Base-by-base conservation (phyloP, 2,888 invertebrate genomes). In the Caenorhabditis virilis region DNA sequence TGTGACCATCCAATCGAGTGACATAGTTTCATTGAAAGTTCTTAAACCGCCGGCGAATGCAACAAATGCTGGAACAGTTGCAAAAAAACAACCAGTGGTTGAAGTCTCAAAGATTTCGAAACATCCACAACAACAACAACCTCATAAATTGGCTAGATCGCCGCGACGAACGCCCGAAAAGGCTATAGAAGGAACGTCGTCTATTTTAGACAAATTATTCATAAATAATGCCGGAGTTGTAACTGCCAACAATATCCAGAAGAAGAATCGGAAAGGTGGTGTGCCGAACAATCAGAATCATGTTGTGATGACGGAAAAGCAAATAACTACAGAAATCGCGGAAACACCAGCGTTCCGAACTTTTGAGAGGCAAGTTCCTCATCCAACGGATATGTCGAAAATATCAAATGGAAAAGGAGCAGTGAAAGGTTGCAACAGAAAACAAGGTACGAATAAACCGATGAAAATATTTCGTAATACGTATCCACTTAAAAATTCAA, bases 331-430 rank as follows among this genome's bases (percentile, higher is more conserved):
- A 18, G 58, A 62, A n/a, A 68, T 72, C 25, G 54, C 72, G 13
- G 68, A 58, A 25, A 72, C 72, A 9, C 72, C 72, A 0, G 33
- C 51, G 1, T 72, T 66, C 50, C 46, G 62, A 30, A 61, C 23
- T 13, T 72, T 49, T 41, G 72, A 69, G n/a, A 66, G 58, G 5
- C 72, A 72, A 69, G 63, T 72, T 20, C 61, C 58, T 18, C 43
- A 53, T 41, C 66, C 66, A 6, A 55, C 57, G 33, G 22, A 33
- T 20, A 39, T 65, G 35, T 33, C 15, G 18, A 45, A 26, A n/a
- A 33, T 61, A 18, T 7, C 55, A 7, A 48, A 46, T 9, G 53
- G 52, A 13, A 38, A 36, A 18, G 45, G 43, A 26, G n/a, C 30
- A 22, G 27, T 7, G 1, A 43, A 18, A 15, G 18, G 27, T 25